phyloP scores from a whole-genome alignment of 2,113 vertebrate genomes.

The Hoplias malabaricus region DNA sequence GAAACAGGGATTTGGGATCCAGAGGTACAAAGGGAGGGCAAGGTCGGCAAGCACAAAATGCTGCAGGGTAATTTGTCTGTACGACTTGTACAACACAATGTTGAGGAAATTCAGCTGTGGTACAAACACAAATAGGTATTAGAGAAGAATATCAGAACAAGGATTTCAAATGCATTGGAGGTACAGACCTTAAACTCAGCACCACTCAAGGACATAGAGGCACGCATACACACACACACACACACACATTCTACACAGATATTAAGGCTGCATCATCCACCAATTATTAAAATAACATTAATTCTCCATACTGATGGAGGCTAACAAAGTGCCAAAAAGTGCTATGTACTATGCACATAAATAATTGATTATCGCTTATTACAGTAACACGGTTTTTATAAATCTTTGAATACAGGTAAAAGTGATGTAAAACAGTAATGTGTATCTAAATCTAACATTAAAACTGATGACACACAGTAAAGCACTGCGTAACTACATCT shows the following conservation, averaged over 20 bases:
- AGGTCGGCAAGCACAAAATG: constrained; percentile 59
- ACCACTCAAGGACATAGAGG: not conserved
- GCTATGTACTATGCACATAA: too few relatives aligned
- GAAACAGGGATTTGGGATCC: constrained; percentile 37
- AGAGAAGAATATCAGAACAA: constrained; percentile 8
- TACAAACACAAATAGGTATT: constrained; percentile 29
- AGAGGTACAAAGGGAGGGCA: constrained; percentile 45
- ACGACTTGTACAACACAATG: constrained; percentile 55
- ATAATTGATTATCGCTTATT: too few relatives aligned
- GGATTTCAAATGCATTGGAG: constrained; percentile 34
- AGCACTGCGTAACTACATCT: too few relatives aligned
- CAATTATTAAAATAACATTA: too few relatives aligned
- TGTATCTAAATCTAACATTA: too few relatives aligned
- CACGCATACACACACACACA: not conserved
- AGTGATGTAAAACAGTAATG: too few relatives aligned
- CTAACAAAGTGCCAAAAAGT: too few relatives aligned
- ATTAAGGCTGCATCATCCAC: too few relatives aligned
- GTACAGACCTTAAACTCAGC: not conserved
- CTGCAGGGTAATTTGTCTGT: constrained; percentile 49
- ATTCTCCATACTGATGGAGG: too few relatives aligned
- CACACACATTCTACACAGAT: not conserved
- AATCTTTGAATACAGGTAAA: too few relatives aligned
- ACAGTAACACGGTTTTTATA: too few relatives aligned
- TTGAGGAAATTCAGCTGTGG: constrained; percentile 40
- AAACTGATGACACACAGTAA: too few relatives aligned